These are phyloP conservation scores for Papilio glaucus DNA, from an alignment of 1,140 invertebrate genomes.

Conservation along the genomic window DNA sequence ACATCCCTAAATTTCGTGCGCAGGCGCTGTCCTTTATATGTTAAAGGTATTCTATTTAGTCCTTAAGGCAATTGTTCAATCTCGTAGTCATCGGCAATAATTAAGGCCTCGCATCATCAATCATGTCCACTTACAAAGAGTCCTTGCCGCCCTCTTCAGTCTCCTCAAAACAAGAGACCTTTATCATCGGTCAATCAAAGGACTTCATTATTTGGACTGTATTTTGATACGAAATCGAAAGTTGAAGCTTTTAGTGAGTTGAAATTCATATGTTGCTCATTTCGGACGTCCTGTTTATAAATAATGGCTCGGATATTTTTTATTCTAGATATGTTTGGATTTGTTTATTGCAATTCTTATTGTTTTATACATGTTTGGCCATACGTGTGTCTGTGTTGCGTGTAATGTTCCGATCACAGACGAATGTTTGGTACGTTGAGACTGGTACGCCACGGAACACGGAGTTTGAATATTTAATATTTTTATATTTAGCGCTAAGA, in stretches of 20 bases:
- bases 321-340: background rate
- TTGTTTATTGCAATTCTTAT: background rate
- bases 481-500: conserved; percentile 79
- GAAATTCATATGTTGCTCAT: conserved; percentile 4
- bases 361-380: background rate
- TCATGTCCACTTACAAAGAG: no score
- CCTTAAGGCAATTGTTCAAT: no score
- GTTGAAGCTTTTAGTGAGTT: background rate
- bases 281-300: conserved; percentile 17
- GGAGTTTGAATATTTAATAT: conserved; percentile 73
- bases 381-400: background rate
- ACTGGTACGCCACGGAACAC: conserved; percentile 45
- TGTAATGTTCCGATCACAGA: background rate
- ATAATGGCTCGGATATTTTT: background rate
- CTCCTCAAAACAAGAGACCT: no score
- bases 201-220: no score
- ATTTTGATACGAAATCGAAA: background rate
- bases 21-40: no score
- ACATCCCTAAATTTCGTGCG: background rate
- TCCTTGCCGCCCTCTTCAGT: no score
- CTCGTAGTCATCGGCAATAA: no score
- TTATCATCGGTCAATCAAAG: no score
- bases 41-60: no score
- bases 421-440: conserved; percentile 46
- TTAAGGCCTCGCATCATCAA: no score